A percentile compares a stretch with the other conserved stretches of the same genome.
Evolutionary conservation across 2,888 invertebrate species (phyloP).

Genomic region (Terebella lapidaria): DNA sequence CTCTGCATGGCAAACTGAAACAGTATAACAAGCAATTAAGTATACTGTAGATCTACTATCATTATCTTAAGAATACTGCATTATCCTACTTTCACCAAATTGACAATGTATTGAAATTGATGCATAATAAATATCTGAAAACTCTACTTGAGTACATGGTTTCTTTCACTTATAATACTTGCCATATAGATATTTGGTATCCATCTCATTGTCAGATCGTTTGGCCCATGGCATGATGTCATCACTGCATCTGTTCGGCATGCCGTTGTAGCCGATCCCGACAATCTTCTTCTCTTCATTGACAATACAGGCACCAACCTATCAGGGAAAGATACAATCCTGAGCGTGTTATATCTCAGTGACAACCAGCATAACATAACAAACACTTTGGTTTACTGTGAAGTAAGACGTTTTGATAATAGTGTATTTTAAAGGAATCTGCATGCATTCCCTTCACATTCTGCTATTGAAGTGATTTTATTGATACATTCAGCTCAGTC

Average conservation of each 20-base stretch:
- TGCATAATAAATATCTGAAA: too few species aligned
- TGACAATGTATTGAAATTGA: too few species aligned
- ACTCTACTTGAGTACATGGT: neutral
- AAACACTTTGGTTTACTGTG: neutral
- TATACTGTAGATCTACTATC: neutral
- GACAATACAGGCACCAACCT: conserved; percentile 85
- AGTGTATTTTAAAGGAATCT: too few species aligned
- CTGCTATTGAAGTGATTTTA: too few species aligned
- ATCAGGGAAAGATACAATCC: conserved; percentile 2
- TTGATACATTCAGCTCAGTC: too few species aligned
- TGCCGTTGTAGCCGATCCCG: conserved; percentile 94
- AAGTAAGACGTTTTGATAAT: too few species aligned
- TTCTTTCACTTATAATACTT: conserved; percentile 32
- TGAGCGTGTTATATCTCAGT: neutral
- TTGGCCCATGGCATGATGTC: conserved; percentile 87
- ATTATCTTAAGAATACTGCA: too few species aligned
- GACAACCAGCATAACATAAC: neutral
- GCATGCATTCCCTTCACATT: too few species aligned
- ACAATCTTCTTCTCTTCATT: conserved; percentile 81
- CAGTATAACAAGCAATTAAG: too few species aligned
- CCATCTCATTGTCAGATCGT: conserved; percentile 59
- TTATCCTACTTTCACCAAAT: too few species aligned
- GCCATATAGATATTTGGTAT: conserved; percentile 85
- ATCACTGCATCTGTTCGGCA: conserved; percentile 83
- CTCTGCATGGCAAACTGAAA: conserved; percentile 92